Base-by-base conservation (phyloP, 2,888 invertebrate species). In the Lycocerus yunnanus region DNA sequence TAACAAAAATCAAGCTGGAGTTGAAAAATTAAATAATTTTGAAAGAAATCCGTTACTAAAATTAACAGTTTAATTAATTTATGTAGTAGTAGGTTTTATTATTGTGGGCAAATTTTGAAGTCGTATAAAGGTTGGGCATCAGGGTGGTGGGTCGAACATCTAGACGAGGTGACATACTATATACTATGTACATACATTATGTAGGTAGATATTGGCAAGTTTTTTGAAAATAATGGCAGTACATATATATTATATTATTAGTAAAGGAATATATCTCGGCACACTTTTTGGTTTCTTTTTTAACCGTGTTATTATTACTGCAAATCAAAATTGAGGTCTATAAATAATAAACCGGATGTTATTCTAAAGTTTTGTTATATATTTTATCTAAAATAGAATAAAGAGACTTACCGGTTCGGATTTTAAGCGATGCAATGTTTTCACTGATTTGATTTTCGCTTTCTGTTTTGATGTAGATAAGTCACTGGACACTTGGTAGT, bases 281-380 rank as follows among this genome's bases (percentile, higher is more conserved):
- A 72, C 61, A 72, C 60, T 70, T 70, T 65, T 71, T 60, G 58
- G 59, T 66, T 66, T 71, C 66, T 66, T 71, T 66, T 71, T 71
- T 71, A 72, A 72, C 72, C 68, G 72, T 72, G 72, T 72, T 58
- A 72, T 67, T 67, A 66, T 63, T 63, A 18, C 20, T 63, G 20
- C 61, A 63, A 63, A 63, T 63, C 66, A 58, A 58, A 60, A 69
- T 68, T 68, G 59, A 69, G 69, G 60, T 21, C 24, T 61, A 58
- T 21, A 59, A 65, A 58, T 66, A 16, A 43, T 58, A 61, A 65
- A 58, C 70, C 65, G 66, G 65, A 65, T 70, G 21, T 58, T 20
- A 20, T 63, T 63, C 20, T 63, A 2, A n/a, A 63, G 15, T 18
- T 63, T 63, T 63, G 43, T 43, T 43, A n/a, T n/a, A n/a, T n/a